Evolutionary conservation across 2,797 vertebrate species (phyloP).

Genomic region (Pseudomugil gertrudae): DNA sequence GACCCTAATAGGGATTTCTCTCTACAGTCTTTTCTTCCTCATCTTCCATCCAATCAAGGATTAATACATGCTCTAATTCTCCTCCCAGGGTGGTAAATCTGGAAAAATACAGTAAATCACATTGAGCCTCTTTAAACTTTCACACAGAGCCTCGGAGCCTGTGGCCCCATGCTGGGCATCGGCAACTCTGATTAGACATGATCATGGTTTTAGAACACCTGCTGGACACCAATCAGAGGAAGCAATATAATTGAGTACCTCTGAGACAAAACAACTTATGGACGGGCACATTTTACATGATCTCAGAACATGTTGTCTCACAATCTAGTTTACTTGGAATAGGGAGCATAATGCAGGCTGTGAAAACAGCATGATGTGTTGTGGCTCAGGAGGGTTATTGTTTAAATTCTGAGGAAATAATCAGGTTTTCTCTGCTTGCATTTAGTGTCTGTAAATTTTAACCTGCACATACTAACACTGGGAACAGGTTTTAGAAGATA

Average conservation of each 20-base stretch:
- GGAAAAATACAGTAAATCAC: conserved; percentile 71
- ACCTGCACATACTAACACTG: background rate
- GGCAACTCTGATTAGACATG: conserved; percentile 66
- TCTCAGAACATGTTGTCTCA: background rate
- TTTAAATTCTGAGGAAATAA: background rate
- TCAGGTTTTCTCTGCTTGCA: background rate
- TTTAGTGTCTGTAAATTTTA: conserved; percentile 4
- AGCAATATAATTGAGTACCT: conserved; percentile 18
- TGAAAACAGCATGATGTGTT: background rate
- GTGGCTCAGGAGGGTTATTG: background rate
- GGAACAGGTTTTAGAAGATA: background rate
- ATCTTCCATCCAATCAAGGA: conserved; percentile 71
- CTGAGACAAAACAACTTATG: conserved; percentile 14
- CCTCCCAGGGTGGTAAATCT: conserved; percentile 71
- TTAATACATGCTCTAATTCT: conserved; percentile 67
- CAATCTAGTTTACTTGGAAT: conserved; percentile 6
- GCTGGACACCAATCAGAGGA: conserved; percentile 58
- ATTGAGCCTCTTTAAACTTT: conserved; percentile 74
- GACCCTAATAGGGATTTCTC: conserved; percentile 70
- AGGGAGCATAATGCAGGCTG: background rate
- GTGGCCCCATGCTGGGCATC: conserved; percentile 47
- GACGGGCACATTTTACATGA: conserved; percentile 5
- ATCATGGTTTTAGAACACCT: conserved; percentile 55
- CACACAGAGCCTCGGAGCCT: conserved; percentile 55
- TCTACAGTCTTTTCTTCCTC: conserved; percentile 37